Percentiles rank a stretch among this genome's conserved stretches.
Conservation (phyloP, 2,797 vertebrate species). For the Ambastaia sidthimunki region DNA sequence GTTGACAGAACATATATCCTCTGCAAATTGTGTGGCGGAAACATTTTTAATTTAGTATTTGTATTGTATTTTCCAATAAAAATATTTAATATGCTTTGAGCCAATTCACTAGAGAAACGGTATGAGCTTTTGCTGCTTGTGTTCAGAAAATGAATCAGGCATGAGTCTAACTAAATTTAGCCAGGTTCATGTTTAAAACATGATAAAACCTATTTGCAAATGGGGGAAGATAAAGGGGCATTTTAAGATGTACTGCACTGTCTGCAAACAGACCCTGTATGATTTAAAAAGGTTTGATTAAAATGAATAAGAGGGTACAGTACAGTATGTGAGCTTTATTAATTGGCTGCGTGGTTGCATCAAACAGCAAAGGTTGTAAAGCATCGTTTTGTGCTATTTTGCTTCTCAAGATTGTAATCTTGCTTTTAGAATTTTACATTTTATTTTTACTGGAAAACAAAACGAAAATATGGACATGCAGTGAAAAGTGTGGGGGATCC, state of each 20-base stretch:
- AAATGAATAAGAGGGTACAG: no score
- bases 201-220: not conserved
- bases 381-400: no score
- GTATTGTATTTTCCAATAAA: not conserved
- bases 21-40: not conserved
- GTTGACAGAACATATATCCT: not conserved
- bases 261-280: not conserved
- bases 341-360: no score
- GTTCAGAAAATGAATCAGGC: no score
- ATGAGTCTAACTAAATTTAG: not conserved
- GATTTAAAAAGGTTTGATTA: no score
- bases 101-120: no score
- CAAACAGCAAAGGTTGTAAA: no score
- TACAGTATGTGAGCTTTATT: no score
- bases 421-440: no score
- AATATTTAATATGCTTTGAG: not conserved
- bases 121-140: no score
- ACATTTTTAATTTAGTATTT: no score
- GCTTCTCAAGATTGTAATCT: no score
- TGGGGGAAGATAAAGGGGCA: not conserved
- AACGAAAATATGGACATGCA: not conserved
- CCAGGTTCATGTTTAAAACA: not conserved
- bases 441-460: slow-evolving; percentile 6
- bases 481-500: not conserved
- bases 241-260: not conserved